Conservation (phyloP, 2,888 invertebrate genomes). For the Andricus quercusramuli region DNA sequence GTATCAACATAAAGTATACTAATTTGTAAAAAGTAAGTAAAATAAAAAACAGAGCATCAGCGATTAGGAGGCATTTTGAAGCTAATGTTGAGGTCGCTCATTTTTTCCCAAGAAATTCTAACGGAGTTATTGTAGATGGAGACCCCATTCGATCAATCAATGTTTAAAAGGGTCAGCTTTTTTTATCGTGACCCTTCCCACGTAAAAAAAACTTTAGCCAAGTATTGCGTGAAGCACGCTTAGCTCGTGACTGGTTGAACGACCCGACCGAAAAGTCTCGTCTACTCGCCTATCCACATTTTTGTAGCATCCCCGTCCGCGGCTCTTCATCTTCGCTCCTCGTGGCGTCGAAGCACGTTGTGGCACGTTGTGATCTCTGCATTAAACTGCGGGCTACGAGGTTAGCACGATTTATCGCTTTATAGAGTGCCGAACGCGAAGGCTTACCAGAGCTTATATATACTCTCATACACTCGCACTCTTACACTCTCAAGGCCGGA, state of each 20-base stretch:
- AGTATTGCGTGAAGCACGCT: constrained; percentile 38
- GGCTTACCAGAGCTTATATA: constrained; percentile 47
- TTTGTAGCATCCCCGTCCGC: constrained; percentile 25
- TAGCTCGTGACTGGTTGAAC: constrained; percentile 34
- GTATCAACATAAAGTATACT: background rate
- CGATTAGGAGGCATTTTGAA: constrained; percentile 11
- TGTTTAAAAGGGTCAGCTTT: constrained; percentile 38
- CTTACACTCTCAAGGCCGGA: no score
- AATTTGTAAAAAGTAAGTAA: constrained; percentile 19
- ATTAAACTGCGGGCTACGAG: constrained; percentile 49
- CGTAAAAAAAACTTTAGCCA: constrained; percentile 35
- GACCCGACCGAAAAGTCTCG: constrained; percentile 1
- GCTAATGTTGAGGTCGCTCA: constrained; percentile 14
- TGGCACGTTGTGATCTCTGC: constrained; percentile 46
- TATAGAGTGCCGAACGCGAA: constrained; percentile 65
- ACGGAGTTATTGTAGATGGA: constrained; percentile 23
- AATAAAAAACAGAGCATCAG: background rate
- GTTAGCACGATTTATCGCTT: constrained; percentile 71
- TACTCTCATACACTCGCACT: no score
- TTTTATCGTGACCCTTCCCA: constrained; percentile 39
- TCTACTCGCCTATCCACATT: constrained; percentile 33
- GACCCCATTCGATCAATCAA: constrained; percentile 39
- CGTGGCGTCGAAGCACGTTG: background rate
- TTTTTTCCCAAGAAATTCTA: constrained; percentile 34
- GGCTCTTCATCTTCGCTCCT: constrained; percentile 25